phyloP scores from a whole-genome alignment of 2,113 vertebrate genomes.

The human region GRCh38 chrX:33204501-33205000 shows the following conservation, averaged over 20 bases:
- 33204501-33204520: neutral
- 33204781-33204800: neutral
- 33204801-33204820: neutral
- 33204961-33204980: slow-evolving; percentile 33
- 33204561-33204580: neutral
- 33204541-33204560: neutral
- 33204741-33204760: neutral
- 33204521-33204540: neutral
- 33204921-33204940: neutral
- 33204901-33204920: neutral
- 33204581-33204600: neutral
- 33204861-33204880: slow-evolving; percentile 20
- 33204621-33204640: neutral
- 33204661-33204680: neutral
- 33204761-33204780: neutral
- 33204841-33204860: slow-evolving; percentile 33
- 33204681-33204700: neutral
- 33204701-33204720: neutral
- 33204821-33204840: neutral
- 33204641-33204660: neutral
- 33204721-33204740: neutral
- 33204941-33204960: slow-evolving; percentile 13
- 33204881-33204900: slow-evolving; percentile 49
- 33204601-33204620: neutral
- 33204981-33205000: slow-evolving; percentile 75